phyloP scores from a whole-genome alignment of 2,113 vertebrate genomes.

The Pogona vitticeps region DNA sequence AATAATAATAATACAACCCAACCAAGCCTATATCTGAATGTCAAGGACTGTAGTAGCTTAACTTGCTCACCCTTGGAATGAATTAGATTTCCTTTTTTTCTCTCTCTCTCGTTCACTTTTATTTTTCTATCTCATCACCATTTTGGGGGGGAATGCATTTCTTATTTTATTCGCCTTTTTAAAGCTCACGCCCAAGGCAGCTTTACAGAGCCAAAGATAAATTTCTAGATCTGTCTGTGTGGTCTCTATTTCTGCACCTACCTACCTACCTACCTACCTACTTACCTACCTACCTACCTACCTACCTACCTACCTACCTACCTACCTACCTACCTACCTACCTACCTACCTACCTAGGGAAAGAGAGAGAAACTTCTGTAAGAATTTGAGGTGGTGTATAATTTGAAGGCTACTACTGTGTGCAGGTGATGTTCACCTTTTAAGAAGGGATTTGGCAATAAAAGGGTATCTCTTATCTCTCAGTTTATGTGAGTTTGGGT shows the following conservation, averaged over 20 bases:
- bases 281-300: too few relatives aligned
- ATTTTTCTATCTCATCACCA: too few relatives aligned
- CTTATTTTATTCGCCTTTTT: too few relatives aligned
- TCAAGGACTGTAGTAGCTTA: background rate
- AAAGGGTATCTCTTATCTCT: background rate
- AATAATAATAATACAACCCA: too few relatives aligned
- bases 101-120: background rate
- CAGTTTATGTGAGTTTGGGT: too few relatives aligned
- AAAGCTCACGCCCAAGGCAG: background rate
- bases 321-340: too few relatives aligned
- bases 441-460: background rate
- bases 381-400: background rate
- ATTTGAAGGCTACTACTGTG: background rate
- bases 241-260: too few relatives aligned
- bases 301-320: too few relatives aligned
- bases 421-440: background rate
- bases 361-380: background rate
- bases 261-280: too few relatives aligned
- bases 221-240: background rate
- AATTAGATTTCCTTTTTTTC: background rate
- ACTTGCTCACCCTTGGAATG: background rate
- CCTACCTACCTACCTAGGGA: too few relatives aligned
- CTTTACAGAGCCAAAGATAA: background rate
- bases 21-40: background rate
- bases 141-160: too few relatives aligned